Conservation (phyloP, 2,797 vertebrate genomes). For the Platyrinchus mystaceus region DNA sequence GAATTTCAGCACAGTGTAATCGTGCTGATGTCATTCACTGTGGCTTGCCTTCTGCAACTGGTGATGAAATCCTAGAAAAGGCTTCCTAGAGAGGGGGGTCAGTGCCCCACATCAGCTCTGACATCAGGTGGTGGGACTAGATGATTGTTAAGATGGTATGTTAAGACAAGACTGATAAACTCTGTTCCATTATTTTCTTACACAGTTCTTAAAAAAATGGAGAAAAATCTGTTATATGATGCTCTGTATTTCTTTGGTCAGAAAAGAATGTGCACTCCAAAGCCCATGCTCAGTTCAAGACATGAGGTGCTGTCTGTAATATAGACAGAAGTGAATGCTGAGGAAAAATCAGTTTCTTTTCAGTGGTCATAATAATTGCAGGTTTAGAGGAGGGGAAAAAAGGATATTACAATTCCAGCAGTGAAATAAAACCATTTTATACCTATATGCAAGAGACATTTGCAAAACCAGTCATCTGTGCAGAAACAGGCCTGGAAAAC, state of each 20-base stretch:
- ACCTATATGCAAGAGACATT: not conserved
- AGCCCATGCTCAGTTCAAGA: not conserved
- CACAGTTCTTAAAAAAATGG: not conserved
- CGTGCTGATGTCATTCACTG: not conserved
- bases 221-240: not conserved
- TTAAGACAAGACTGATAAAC: not conserved
- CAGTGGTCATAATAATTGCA: not conserved
- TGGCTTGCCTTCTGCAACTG: not conserved
- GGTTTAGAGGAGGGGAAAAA: not conserved
- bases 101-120: not conserved
- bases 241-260: not conserved
- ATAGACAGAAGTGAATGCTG: not conserved
- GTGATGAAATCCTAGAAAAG: not conserved
- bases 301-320: not conserved
- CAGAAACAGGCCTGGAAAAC: slow-evolving; percentile 30
- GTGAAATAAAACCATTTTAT: not conserved
- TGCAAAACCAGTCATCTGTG: slow-evolving; percentile 22
- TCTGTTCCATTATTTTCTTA: not conserved
- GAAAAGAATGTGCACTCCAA: not conserved
- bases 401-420: not conserved
- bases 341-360: not conserved
- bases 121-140: not conserved
- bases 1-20: not conserved
- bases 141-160: fast-evolving
- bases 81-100: not conserved